These are phyloP conservation scores for Nylanderia fulva DNA, from an alignment of 1,140 invertebrate genomes.

Conservation along the genomic window DNA sequence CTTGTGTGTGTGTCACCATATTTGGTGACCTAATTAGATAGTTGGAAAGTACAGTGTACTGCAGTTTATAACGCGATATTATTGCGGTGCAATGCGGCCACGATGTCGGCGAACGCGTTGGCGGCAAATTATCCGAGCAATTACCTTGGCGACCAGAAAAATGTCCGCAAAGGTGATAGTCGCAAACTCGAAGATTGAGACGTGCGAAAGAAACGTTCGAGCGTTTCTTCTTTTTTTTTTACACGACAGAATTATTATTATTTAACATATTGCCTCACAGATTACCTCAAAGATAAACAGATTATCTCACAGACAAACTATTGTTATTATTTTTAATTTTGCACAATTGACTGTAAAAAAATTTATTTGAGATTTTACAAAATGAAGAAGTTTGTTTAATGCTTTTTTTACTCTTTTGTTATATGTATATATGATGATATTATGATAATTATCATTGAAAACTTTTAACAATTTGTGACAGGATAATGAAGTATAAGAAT, in stretches of 20 bases:
- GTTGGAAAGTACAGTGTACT: conserved; percentile 41
- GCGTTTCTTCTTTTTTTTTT: background rate
- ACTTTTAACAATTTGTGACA: no score
- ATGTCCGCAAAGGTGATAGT: background rate
- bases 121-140: conserved; percentile 44
- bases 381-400: no score
- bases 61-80: conserved; percentile 6
- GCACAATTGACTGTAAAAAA: no score
- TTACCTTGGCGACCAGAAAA: conserved; percentile 17
- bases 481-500: no score
- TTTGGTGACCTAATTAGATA: conserved; percentile 25
- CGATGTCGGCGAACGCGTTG: conserved; percentile 11
- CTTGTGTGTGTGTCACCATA: background rate
- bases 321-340: no score
- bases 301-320: background rate
- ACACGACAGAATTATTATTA: conserved; percentile 1
- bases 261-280: background rate
- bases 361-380: no score
- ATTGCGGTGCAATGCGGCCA: conserved; percentile 28
- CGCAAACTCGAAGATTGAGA: background rate
- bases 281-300: background rate
- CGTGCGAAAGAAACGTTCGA: background rate
- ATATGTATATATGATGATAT: no score
- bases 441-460: no score
- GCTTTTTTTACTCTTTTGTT: no score